Conservation (phyloP, 2,113 vertebrate species). For the Leiothrix lutea region DNA sequence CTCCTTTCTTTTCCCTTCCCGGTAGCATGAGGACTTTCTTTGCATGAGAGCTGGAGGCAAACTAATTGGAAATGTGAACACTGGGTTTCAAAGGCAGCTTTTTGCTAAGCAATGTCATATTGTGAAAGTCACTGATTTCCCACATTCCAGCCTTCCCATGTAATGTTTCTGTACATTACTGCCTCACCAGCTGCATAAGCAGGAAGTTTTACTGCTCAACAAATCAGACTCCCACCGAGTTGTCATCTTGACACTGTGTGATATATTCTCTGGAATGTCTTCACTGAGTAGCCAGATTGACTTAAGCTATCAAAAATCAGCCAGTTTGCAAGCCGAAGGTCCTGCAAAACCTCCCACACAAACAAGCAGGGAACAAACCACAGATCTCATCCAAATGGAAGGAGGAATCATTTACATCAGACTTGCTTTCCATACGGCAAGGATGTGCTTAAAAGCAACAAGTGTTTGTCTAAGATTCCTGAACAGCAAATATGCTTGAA, state of each 20-base stretch:
- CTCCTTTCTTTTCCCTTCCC: not conserved
- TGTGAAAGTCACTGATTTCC: conserved; percentile 29
- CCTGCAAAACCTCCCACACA: not conserved
- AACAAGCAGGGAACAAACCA: not conserved
- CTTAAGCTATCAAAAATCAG: not conserved
- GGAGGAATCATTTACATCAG: not conserved
- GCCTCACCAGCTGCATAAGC: not conserved
- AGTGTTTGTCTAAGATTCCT: not conserved
- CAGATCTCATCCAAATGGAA: not conserved
- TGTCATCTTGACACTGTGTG: not conserved
- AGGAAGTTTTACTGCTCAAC: conserved; percentile 38
- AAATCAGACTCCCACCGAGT: not conserved
- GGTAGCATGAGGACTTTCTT: not conserved
- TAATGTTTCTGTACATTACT: not conserved
- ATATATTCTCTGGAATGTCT: not conserved
- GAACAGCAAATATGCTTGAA: not conserved
- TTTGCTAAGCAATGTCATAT: not conserved
- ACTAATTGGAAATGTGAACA: conserved; percentile 18
- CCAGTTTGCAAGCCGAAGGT: not conserved
- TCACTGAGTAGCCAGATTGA: not conserved
- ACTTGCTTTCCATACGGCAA: not conserved
- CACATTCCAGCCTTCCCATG: not conserved
- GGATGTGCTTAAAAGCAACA: not conserved
- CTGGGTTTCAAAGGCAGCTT: conserved; percentile 2
- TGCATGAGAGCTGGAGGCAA: conserved; percentile 12